phyloP scores from a whole-genome alignment of 2,888 invertebrate species.

The Cartodere bifasciata region DNA sequence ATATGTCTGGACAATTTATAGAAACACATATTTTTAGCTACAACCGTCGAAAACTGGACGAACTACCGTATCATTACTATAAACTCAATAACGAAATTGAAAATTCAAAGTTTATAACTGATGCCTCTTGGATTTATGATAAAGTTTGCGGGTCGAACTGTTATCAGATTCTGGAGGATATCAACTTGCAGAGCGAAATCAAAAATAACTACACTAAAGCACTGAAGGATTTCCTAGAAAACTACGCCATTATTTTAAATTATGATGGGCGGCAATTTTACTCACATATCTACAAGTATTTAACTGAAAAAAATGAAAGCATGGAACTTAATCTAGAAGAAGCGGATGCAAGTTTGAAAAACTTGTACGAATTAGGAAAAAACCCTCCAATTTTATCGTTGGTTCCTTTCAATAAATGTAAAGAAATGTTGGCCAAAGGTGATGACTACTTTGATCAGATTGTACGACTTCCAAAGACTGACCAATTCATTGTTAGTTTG shows the following conservation, averaged over 20 bases:
- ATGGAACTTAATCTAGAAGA: slow-evolving; percentile 23
- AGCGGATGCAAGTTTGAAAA: slow-evolving; percentile 23
- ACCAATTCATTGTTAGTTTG: slow-evolving; percentile 62
- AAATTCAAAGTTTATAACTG: slow-evolving; percentile 56
- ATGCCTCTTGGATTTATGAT: slow-evolving; percentile 65
- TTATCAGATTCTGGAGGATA: slow-evolving; percentile 64
- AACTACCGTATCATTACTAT: slow-evolving; percentile 68
- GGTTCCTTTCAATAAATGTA: slow-evolving; percentile 44
- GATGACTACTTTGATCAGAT: slow-evolving; percentile 42
- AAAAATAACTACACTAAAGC: slow-evolving; percentile 38
- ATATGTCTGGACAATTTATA: too few species aligned
- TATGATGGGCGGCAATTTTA: slow-evolving; percentile 77
- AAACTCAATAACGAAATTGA: slow-evolving; percentile 48
- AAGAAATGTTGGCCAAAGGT: too few species aligned
- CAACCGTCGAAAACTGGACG: slow-evolving; percentile 69
- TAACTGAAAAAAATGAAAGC: slow-evolving; percentile 32
- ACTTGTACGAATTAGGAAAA: slow-evolving; percentile 38
- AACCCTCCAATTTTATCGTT: slow-evolving; percentile 49
- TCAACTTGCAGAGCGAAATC: slow-evolving; percentile 43
- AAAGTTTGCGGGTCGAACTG: slow-evolving; percentile 69
- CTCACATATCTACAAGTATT: slow-evolving; percentile 48
- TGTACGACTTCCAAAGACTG: slow-evolving; percentile 49
- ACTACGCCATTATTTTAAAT: slow-evolving; percentile 57
- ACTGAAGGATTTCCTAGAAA: slow-evolving; percentile 56
- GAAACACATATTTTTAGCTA: slow-evolving; percentile 42